Base-by-base conservation (phyloP, 2,888 invertebrate genomes). In the Nemurella pictetii region DNA sequence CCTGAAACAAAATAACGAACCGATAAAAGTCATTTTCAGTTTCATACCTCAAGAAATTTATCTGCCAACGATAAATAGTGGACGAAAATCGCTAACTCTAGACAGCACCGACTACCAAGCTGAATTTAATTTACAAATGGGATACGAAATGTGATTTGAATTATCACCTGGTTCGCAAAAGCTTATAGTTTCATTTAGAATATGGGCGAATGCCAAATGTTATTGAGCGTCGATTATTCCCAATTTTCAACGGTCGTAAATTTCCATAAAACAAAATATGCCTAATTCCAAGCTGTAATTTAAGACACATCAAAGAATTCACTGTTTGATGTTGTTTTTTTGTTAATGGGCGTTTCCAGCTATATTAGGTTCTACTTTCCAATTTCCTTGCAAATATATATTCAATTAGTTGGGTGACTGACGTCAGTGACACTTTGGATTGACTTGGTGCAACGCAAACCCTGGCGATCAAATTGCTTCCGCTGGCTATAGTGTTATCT, bases 1-100 rank as follows among this genome's bases (percentile, higher is more conserved):
- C 94, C 96, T 89, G 86, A 29, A 87, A 20, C 2, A 7, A 35
- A 73, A 75, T 29, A n/a, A 77, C 55, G 15, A 7, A 36, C 15
- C n/a, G 55, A 12, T 12, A 15, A 36, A 12, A 12, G 15, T 12
- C 55, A 36, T 36, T 36, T 12, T 36, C 9, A 15, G 7, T 36
- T 7, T 36, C 55, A 15, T 36, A 12, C 55, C 9, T 12, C 55
- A 36, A 15, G 15, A 12, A 36, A 15, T 12, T 36, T 36, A 36
- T 12, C 15, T 36, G 15, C 15, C 9, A 36, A 7, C 55, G 7
- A 7, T 12, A 36, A 36, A 36, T 36, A 15, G 15, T 36, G 7
- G 55, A 36, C 15, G n/a, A n/a, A n/a, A n/a, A n/a, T n/a, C 55
- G 55, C 7, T 12, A 15, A 12, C 7, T 36, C 7, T 36, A 7